Base-by-base conservation (phyloP, 2,797 vertebrate genomes). In the Tympanoctomys barrerae region DNA sequence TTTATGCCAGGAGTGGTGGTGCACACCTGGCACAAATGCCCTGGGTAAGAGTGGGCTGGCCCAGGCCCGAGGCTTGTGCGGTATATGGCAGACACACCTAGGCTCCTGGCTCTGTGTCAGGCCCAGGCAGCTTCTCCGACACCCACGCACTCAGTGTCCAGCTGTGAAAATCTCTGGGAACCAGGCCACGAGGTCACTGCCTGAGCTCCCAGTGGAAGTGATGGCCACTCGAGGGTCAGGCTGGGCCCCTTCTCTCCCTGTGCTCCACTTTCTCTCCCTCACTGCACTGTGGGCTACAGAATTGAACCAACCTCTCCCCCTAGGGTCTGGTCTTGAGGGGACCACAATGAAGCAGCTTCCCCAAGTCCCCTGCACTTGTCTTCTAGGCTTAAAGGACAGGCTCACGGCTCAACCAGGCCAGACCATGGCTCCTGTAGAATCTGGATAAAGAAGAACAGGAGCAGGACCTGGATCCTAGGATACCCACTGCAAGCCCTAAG, bases 321-420 rank as follows among this genome's bases (percentile, higher is more conserved):
- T 0, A 9, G 28, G 31, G 8, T 3, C 31, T 1, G 0, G 6
- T 19, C 68, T 52, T 33, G 52, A 31, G 66, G 59, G 81, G 31
- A 16, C 70, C n/a, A 1, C 0, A 10, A 0, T 21, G 18, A 62
- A 1, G 3, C 16, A 1, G 24, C 31, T 64, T 57, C 31, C 24
- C 36, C 2, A 2, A 18, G 5, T 1, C 16, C 84, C 24, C 54
- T n/a, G 14, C n/a, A 0, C 0, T 36, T 26, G 5, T n/a, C 33
- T 18, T 39, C 36, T 42, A 68, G 33, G 57, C n/a, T 4, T 4
- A 28, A 62, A 24, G 54, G 61, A 70, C 33, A 82, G 59, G 52
- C 28, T 66, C 36, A 3, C 10, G 22, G 18, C 57, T 79, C 86
- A 24, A 66, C 31, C n/a, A 68, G 42, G 36, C 64, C 42, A 19